Evolutionary conservation across 2,888 invertebrate genomes (phyloP), one percentile per base, ranked within the genome.

Genomic region (Drosophila hamatofila): DNA sequence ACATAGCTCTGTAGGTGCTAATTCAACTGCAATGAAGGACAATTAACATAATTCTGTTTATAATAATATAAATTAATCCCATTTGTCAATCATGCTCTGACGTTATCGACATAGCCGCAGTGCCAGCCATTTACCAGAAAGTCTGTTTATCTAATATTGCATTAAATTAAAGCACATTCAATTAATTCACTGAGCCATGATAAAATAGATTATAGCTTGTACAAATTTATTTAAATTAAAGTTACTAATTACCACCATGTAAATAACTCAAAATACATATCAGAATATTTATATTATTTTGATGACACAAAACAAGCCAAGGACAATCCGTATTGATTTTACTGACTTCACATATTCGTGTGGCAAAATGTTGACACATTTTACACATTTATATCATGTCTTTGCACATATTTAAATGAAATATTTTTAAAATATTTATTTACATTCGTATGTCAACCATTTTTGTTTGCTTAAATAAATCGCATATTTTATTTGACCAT

Each of bases 351-450:
- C n/a, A 30, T 18, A 18, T 12, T 30, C 48, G 4, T 18, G 30
- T 18, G 18, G 12, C 12, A 3, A 18, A 46, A 12, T 30, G 48
- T 21, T 49, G 30, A 49, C 18, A 39, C 7, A 27, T 12, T 39
- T 16, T 11, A 3, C 12, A 18, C 9, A 18, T 14, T 18, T 9
- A 18, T 9, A 9, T 6, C 1, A 16, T 2, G 8, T 37, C 16
- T 16, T 2, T n/a, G 16, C 14, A 9, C n/a, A 60, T 23, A 41
- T 60, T 51, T 39, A 11, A 58, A 27, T 48, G 8, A 14, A 35
- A 48, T 27, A 48, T 48, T 48, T n/a, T n/a, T n/a, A n/a, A n/a
- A n/a, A n/a, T n/a, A n/a, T n/a, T 58, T 23, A 42, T 56, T 42
- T 30, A 14, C 49, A 33, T 8, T 12, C 49, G 21, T 23, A 11